Conservation (phyloP, 1,140 invertebrate species). For the Drosophila elegans region DNA sequence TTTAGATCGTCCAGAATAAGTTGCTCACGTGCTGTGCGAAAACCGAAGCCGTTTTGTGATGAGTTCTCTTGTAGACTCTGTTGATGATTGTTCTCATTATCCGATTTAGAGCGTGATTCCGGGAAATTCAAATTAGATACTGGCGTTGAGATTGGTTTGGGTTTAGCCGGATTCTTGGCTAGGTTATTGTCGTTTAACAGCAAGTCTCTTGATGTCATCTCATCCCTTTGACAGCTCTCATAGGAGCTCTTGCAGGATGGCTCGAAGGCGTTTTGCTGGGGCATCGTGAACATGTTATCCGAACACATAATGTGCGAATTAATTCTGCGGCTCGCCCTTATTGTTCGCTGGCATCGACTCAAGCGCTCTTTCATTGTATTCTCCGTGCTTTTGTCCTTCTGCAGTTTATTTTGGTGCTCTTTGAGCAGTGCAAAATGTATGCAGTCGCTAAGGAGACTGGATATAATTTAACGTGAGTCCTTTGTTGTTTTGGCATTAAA, state of each 20-base stretch:
- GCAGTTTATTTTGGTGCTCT: slow-evolving; percentile 39
- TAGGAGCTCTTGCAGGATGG: slow-evolving; percentile 40
- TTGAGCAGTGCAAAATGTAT: slow-evolving; percentile 2
- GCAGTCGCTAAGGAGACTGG: slow-evolving; percentile 10
- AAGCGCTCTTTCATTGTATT: slow-evolving; percentile 19
- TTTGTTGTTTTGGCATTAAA: not conserved
- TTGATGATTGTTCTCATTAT: not conserved
- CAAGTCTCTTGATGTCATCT: slow-evolving; percentile 11
- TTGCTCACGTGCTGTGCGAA: slow-evolving; percentile 75
- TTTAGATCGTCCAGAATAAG: slow-evolving; percentile 64
- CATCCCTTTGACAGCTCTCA: slow-evolving; percentile 53
- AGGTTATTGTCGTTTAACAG: not conserved
- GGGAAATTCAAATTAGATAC: no score
- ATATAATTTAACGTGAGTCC: not conserved
- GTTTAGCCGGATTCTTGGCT: not conserved
- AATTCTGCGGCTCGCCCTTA: slow-evolving; percentile 22
- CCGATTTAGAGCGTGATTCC: not conserved
- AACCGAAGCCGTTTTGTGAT: slow-evolving; percentile 10
- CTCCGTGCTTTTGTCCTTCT: not conserved
- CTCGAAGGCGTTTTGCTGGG: slow-evolving; percentile 24
- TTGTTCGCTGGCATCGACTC: slow-evolving; percentile 20
- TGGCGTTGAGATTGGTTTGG: not conserved
- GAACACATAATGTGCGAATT: not conserved
- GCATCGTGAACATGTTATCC: not conserved
- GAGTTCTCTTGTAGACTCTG: not conserved